Evolutionary conservation across 2,888 invertebrate species (phyloP), one percentile per base, ranked within the genome.

Genomic region (Pilophorus perplexus): DNA sequence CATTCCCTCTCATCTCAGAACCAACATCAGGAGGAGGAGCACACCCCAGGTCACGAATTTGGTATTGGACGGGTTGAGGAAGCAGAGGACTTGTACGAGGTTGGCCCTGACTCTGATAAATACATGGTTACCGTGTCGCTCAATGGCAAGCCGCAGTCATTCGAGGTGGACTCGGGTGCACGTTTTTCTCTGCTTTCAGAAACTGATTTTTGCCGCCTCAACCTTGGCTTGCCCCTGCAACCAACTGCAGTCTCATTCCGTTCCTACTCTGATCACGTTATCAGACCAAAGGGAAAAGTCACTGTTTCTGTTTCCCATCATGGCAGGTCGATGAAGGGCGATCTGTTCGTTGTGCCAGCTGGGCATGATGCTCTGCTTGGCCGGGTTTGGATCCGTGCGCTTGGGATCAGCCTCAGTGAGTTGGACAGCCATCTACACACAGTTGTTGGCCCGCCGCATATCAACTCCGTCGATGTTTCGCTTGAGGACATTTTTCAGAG

Each of bases 131-230:
- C 66, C 12, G 66, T 66, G 25, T 38, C 48, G 25, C 38, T 66
- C 42, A 66, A 66, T 25, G 27, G 37, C 54, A 57, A 44, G 46
- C 66, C 55, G 10, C 55, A 66, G 44, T 8, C n/a, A 25, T 55
- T 66, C 40, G 55, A 66, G 57, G 66, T 66, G 33, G 54, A 66
- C 46, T 66, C 66, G 14, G 66, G 66, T 3, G 46, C 66, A 28
- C 27, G 44, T 10, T 55, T 42, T 42, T 66, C 55, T 16, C 44
- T 66, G 8, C 44, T 55, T 18, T 42, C 25, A 42, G 66, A 57
- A 57, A 66, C 54, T 18, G 66, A 33, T 33, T 66, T 66, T 57
- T 40, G 44, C 55, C 40, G 46, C n/a, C 54, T 66, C 44, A 57
- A 20, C 16, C 57, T 55, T 44, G 44, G 27, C 42, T 18, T 66